Base-by-base conservation (phyloP, 2,888 invertebrate species). In the Erpobdella octoculata region DNA sequence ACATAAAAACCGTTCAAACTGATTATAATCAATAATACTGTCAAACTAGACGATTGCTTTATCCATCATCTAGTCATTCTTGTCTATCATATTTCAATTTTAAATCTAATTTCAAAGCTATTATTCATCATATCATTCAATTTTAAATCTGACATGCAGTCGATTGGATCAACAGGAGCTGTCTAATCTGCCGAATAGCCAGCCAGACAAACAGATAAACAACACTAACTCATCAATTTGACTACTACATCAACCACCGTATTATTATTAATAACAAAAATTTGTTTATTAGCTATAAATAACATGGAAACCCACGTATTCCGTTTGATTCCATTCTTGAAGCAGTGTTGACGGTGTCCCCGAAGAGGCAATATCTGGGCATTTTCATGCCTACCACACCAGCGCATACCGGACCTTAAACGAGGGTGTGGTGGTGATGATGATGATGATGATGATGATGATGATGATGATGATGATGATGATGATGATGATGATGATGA, bases 311-410 rank as follows among this genome's bases (percentile, higher is more conserved):
- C 74, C 25, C 37, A 74, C 74, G 70, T 70, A 69, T 64, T 1
- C 74, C 74, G 38, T 67, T 72, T 12, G 74, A 73, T 25, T 74
- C 74, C 74, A 74, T 73, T 31, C 72, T 58, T 33, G 74, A 74
- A 35, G 74, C 73, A 6, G 73, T 70, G 65, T 73, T 74, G 64
- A 74, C 74, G 2, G 74, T 74, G 38, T 70, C 74, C 28, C 74
- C 74, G 58, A 74, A 74, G 28, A 74, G 64, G 36, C 74, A 74
- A 37, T 72, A 74, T 8, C 74, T 59, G n/a, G 74, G 74, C 73
- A 76, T 72, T 25, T 72, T 74, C 69, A 75, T 36, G 4, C 74
- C 74, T 2, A 74, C 74, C 21, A 74, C 73, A 48, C 74, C 74
- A 38, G 71, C 65, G 15, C 71, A 71, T 31, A 71, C 71, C 1